phyloP scores from a whole-genome alignment of 2,113 vertebrate species.

The Podarcis muralis region DNA sequence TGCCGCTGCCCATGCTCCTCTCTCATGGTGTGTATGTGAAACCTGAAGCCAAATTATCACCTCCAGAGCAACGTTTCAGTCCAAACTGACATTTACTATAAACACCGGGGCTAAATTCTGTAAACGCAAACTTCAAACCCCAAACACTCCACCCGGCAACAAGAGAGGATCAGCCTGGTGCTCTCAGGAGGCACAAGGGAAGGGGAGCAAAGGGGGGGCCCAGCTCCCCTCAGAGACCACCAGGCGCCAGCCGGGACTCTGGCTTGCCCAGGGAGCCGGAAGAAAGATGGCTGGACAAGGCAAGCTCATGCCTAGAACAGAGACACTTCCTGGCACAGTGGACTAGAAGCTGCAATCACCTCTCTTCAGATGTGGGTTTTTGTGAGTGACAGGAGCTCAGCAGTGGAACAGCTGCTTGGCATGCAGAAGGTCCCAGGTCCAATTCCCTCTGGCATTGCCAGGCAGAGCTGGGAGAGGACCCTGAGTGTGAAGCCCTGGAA shows the following conservation, averaged over 20 bases:
- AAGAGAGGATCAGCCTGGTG: rapidly evolving
- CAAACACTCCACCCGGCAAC: background rate
- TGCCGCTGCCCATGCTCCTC: background rate
- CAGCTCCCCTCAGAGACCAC: too few species aligned
- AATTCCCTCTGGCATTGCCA: too few species aligned
- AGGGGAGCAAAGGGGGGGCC: too few species aligned
- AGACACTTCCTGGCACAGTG: background rate
- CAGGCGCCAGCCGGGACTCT: background rate
- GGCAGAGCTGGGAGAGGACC: too few species aligned
- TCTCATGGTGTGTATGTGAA: rapidly evolving
- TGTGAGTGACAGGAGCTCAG: too few species aligned
- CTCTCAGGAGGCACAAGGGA: background rate
- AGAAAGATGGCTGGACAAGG: too few species aligned
- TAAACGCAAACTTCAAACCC: background rate
- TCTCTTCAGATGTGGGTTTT: too few species aligned
- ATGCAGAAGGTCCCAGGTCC: too few species aligned
- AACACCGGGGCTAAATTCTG: background rate
- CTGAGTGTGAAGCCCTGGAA: too few species aligned
- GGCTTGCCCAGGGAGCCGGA: background rate
- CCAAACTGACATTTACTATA: constrained; percentile 10
- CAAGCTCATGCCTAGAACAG: background rate
- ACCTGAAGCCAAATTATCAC: background rate
- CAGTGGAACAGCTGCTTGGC: too few species aligned
- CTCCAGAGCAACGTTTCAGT: background rate
- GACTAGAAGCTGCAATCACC: too few species aligned